These are phyloP conservation scores for Odiellus spinosus DNA, from an alignment of 2,888 invertebrate genomes.

Conservation along the genomic window DNA sequence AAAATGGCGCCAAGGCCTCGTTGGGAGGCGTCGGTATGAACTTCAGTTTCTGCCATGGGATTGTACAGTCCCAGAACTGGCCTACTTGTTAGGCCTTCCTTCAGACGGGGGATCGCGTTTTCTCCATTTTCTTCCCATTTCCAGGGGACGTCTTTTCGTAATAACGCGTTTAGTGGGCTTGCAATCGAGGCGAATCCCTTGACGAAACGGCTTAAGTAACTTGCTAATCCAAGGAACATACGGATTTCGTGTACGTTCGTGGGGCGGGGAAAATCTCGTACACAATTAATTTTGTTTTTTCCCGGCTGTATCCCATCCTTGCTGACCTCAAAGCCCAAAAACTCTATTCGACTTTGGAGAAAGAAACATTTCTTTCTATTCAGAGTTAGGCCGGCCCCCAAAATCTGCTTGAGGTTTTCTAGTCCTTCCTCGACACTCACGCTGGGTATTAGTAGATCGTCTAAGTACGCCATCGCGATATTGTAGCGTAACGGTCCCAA, in stretches of 20 bases:
- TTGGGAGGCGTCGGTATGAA: constrained; percentile 11
- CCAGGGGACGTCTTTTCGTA: neutral
- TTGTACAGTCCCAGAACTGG: constrained; percentile 8
- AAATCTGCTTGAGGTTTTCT: neutral
- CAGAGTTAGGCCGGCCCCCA: neutral
- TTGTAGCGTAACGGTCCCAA: neutral
- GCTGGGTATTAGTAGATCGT: constrained; percentile 2
- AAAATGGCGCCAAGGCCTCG: constrained; percentile 10
- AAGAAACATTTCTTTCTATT: constrained; percentile 4
- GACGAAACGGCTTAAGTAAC: constrained; percentile 2
- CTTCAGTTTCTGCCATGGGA: neutral
- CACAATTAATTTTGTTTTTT: neutral
- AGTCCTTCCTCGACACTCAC: constrained; percentile 2
- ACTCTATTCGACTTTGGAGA: neutral
- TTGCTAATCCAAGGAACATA: neutral
- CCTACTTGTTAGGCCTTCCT: constrained; percentile 4
- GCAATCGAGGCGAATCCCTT: neutral
- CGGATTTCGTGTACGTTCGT: neutral
- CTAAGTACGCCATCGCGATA: neutral
- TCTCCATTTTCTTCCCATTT: neutral
- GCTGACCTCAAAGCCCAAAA: neutral
- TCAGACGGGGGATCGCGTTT: neutral
- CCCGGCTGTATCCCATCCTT: neutral
- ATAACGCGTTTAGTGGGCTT: neutral
- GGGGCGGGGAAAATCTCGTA: neutral